Evolutionary conservation across 2,888 invertebrate genomes (phyloP).

Genomic region (Empis livida): DNA sequence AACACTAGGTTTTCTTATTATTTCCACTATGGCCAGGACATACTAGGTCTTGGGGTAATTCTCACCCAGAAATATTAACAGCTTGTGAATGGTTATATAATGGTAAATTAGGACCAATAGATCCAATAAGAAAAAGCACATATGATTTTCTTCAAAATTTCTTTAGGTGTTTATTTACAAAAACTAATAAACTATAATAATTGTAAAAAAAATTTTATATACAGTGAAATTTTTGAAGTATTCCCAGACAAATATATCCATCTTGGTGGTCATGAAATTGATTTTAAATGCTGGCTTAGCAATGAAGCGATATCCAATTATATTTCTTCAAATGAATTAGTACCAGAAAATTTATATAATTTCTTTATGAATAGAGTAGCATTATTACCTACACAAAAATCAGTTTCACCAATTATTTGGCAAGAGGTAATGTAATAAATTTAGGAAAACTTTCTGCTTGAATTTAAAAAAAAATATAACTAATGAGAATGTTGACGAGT

Average conservation of each 20-base stretch:
- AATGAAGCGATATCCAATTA: slow-evolving; percentile 50
- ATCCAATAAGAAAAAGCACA: slow-evolving; percentile 53
- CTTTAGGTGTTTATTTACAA: slow-evolving; percentile 49
- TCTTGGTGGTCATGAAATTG: slow-evolving; percentile 87
- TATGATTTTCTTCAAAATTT: slow-evolving; percentile 55
- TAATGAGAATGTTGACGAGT: too few species aligned
- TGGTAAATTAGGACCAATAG: slow-evolving; percentile 63
- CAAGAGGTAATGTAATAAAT: slow-evolving; percentile 55
- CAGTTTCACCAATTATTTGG: slow-evolving; percentile 55
- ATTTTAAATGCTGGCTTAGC: slow-evolving; percentile 63
- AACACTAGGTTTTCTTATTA: too few species aligned
- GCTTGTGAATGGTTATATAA: slow-evolving; percentile 45
- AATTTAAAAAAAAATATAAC: too few species aligned
- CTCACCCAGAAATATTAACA: slow-evolving; percentile 60
- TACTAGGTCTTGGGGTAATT: slow-evolving; percentile 74
- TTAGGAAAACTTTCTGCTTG: too few species aligned
- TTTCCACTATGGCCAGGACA: slow-evolving; percentile 45
- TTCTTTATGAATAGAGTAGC: slow-evolving; percentile 52
- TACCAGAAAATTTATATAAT: slow-evolving; percentile 49
- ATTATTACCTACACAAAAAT: slow-evolving; percentile 37
- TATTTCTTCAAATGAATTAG: slow-evolving; percentile 41
- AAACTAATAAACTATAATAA: background rate
- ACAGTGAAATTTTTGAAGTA: slow-evolving; percentile 39
- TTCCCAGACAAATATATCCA: slow-evolving; percentile 80
- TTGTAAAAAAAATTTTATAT: background rate